Base-by-base conservation (phyloP, 2,888 invertebrate species). In the Hyppa rectilinea region DNA sequence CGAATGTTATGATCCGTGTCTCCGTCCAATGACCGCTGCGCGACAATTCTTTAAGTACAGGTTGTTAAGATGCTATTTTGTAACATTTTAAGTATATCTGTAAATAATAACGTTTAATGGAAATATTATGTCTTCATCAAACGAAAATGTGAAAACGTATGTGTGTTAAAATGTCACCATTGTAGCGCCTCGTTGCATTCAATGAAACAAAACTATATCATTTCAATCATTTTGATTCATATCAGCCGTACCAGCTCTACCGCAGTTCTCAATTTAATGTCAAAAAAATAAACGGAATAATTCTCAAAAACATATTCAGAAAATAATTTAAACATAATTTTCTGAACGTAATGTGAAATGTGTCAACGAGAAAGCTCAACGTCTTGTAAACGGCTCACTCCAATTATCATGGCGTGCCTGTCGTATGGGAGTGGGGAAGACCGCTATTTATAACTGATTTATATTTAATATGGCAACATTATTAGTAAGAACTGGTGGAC, bases 401-500 rank as follows among this genome's bases (percentile, higher is more conserved):
- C 75, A 85, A 85, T 85, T 83, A 84, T 73, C 53, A 75, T 76
- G 58, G 69, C 84, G 76, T 81, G 83, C 69, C 64, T 43, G 52
- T 36, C 40, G 36, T 26, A 64, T 53, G 58, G 53, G n/a, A 63
- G 59, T 55, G 64, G 31, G 43, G 70, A 65, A 59, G 7, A 17
- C 58, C 31, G 23, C 63, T 80, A 78, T 73, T 74, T 82, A 55
- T 61, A 70, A 17, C 47, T 60, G 50, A 78, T 78, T 78, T 71
- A 71, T 78, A 52, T 77, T 81, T 71, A 69, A 75, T 56, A 65
- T 66, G 55, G 23, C 53, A 58, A 66, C 61, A 49, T 58, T 74
- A 63, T 63, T 31, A 36, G n/a, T n/a, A 23, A 75, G 31, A 14
- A 53, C 5, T 53, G 12, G 31, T 29, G 29, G 43, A 71, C 40